A percentile compares a stretch with the other conserved stretches of the same genome.
These are phyloP conservation scores for Corythucha ciliata DNA, from an alignment of 2,888 invertebrate genomes.

Conservation along the genomic window DNA sequence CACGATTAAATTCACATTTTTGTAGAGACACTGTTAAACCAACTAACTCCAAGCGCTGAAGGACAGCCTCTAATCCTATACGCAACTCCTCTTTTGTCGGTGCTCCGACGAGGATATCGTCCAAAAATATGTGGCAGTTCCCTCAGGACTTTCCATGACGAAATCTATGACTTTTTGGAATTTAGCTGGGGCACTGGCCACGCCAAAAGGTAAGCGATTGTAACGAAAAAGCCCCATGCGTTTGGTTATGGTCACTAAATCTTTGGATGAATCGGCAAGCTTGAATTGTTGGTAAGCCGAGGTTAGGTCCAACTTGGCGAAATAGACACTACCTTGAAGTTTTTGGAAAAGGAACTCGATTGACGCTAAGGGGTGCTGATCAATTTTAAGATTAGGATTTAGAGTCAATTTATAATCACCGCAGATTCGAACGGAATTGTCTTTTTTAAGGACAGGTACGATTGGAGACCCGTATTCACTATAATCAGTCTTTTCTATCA, in stretches of 20 bases:
- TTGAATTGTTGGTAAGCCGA: constrained; percentile 28
- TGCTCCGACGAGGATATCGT: constrained; percentile 34
- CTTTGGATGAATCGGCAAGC: constrained; percentile 38
- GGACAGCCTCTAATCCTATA: not conserved
- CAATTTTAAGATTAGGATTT: constrained; percentile 17
- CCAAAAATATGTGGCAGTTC: constrained; percentile 17
- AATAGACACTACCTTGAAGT: constrained; percentile 30
- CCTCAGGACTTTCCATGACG: constrained; percentile 35
- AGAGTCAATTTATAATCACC: constrained; percentile 17
- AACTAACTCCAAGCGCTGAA: not conserved
- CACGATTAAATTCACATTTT: constrained; percentile 7
- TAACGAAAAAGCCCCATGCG: constrained; percentile 38
- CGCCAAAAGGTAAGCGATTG: constrained; percentile 35
- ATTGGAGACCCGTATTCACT: constrained; percentile 39
- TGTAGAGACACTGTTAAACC: constrained; percentile 7
- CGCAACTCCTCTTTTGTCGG: constrained; percentile 21
- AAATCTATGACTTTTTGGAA: constrained; percentile 36
- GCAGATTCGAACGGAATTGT: constrained; percentile 38
- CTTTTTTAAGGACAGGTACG: constrained; percentile 39
- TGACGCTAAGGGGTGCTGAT: constrained; percentile 27
- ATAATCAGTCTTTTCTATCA: constrained; percentile 32
- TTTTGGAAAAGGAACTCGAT: constrained; percentile 21
- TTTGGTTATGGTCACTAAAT: constrained; percentile 38
- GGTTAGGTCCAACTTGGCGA: constrained; percentile 23
- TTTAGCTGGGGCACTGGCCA: constrained; percentile 33